Percentiles rank a stretch among this genome's conserved stretches.
These are phyloP conservation scores for Drosophila athabasca DNA, from an alignment of 1,140 invertebrate species.

Conservation along the genomic window DNA sequence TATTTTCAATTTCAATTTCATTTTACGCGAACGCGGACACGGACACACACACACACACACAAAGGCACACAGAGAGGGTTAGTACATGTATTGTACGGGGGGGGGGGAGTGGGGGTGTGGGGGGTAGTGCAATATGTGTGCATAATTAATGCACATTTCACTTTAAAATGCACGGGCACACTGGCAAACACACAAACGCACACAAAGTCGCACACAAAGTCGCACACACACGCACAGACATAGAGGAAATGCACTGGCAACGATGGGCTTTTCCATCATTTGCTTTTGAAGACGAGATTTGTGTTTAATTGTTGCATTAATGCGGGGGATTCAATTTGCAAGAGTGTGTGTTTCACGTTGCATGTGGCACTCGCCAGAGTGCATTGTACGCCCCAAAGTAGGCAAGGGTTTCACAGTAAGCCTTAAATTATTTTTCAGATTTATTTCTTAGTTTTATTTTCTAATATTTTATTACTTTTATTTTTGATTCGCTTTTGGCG, in stretches of 20 bases:
- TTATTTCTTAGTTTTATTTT: not conserved
- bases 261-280: constrained; percentile 59
- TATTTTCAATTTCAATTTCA: constrained; percentile 68
- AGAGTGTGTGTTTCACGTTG: constrained; percentile 8
- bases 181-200: constrained; percentile 19
- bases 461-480: constrained; percentile 11
- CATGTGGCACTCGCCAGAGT: constrained; percentile 10
- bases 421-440: not conserved
- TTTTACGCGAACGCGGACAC: constrained; percentile 47
- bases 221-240: constrained; percentile 11
- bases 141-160: constrained; percentile 81
- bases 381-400: constrained; percentile 51
- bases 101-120: constrained; percentile 9
- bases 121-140: constrained; percentile 52
- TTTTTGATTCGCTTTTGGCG: constrained; percentile 9
- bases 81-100: constrained; percentile 16
- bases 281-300: constrained; percentile 77
- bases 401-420: constrained; percentile 24
- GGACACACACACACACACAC: constrained; percentile 1
- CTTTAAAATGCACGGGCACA: constrained; percentile 76
- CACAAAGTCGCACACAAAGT: constrained; percentile 30
- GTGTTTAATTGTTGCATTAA: constrained; percentile 80
- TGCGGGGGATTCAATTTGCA: constrained; percentile 67
- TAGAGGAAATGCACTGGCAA: constrained; percentile 59
- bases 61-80: not conserved